Conservation (phyloP, 2,113 vertebrate species). For the Caracal caracal region DNA sequence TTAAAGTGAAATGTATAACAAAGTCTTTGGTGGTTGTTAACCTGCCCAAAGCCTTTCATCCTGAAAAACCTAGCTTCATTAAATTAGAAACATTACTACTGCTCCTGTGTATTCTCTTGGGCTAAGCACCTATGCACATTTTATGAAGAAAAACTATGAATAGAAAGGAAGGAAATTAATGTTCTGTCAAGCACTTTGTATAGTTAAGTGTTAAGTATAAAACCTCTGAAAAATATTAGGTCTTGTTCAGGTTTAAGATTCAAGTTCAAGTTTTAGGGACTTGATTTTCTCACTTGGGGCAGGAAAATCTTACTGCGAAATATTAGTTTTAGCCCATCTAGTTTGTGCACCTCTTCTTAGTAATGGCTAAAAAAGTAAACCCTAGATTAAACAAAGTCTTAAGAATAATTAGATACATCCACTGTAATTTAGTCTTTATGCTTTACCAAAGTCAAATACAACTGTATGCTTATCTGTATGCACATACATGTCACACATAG, state of each 20-base stretch:
- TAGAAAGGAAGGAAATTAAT: constrained; percentile 10
- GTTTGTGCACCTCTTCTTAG: neutral
- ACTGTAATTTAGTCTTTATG: neutral
- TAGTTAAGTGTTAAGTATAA: neutral
- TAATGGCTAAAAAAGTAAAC: neutral
- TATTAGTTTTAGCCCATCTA: neutral
- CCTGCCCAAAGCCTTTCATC: neutral
- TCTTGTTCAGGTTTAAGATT: neutral
- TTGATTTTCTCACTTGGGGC: neutral
- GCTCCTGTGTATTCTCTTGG: neutral
- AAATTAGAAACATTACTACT: neutral
- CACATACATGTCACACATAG: neutral
- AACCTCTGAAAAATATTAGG: neutral
- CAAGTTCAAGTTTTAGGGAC: neutral
- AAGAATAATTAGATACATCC: neutral
- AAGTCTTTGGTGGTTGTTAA: neutral
- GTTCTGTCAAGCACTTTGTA: neutral
- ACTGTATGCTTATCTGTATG: neutral
- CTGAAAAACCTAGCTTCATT: neutral
- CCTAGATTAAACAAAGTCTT: neutral
- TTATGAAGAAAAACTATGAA: constrained; percentile 32
- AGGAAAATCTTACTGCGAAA: neutral
- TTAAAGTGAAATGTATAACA: neutral
- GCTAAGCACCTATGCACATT: neutral
- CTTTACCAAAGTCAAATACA: neutral